Base-by-base conservation (phyloP, 2,797 vertebrate genomes). In the Bradypodion ventrale region DNA sequence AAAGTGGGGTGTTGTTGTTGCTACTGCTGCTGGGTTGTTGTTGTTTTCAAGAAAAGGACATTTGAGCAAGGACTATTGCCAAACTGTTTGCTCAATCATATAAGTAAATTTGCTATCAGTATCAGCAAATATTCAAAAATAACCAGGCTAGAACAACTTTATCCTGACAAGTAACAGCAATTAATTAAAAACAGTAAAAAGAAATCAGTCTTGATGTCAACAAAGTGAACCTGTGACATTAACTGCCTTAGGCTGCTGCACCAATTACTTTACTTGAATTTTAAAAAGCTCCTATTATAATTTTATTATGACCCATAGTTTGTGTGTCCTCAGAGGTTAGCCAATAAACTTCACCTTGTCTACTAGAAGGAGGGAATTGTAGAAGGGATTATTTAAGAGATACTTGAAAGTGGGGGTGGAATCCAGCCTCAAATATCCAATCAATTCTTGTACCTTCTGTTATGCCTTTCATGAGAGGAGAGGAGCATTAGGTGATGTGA, bases 251-350 rank as follows among this genome's bases (percentile, higher is more conserved):
- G 86, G 85, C 88, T 93, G 83, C 84, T 78, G 70, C 88, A 56
- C 74, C 9, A 75, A 73, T 88, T 91, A 84, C 4, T 52, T 86
- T 88, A 52, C 46, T 0, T 89, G 87, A 90, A 89, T 49, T 90
- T 90, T 82, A 90, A 90, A 87, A 87, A 49, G 23, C 2, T 32
- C 83, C 2, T 84, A 80, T 83, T 88, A 78, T 92, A 84, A 73
- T 73, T 96, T 95, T 91, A 93, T 70, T 87, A 46, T 44, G 87
- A 59, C 83, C 92, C 91, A 89, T 87, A 94, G 88, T 49, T 77
- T 92, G 89, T 84, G 66, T 82, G 87, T 75, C 23, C 89, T 69
- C 1, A 3, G 83, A 91, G 90, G 80, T 83, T 89, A 87, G 85
- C 85, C 87, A 86, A 87, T 83, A 84, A 86, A 89, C 1, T 44